Conservation (phyloP, 2,113 vertebrate species). For the Charadrius vociferus region DNA sequence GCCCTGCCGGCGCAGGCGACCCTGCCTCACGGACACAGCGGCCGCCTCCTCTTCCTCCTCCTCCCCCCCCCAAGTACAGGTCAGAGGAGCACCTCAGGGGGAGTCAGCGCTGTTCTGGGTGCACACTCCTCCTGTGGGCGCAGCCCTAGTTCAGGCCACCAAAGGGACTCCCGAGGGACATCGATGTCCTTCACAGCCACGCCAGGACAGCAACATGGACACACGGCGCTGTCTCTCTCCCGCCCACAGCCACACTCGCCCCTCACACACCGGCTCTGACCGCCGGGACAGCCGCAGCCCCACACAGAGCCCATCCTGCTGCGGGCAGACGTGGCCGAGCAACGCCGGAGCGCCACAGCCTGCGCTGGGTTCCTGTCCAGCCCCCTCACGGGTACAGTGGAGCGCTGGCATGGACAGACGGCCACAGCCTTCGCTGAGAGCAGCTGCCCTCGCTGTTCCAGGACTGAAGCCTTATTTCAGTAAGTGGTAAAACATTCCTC, state of each 20-base stretch:
- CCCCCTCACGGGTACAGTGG: neutral
- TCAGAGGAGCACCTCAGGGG: neutral
- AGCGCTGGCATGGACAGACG: no score
- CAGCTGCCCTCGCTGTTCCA: neutral
- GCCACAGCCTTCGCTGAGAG: neutral
- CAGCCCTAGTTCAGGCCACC: neutral
- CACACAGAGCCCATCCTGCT: fast-evolving
- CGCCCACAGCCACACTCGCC: neutral
- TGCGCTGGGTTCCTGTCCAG: neutral
- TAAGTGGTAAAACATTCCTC: neutral
- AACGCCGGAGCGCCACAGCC: neutral
- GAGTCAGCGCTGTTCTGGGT: neutral
- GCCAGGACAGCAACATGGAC: no score
- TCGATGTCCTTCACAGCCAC: no score
- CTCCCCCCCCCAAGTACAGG: neutral
- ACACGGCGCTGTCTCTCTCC: neutral
- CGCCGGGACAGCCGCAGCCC: neutral
- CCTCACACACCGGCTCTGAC: neutral
- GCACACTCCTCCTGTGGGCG: neutral
- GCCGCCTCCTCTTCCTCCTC: no score
- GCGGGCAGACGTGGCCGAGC: neutral
- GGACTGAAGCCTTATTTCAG: neutral
- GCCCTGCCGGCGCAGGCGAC: no score
- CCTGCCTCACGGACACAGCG: fast-evolving
- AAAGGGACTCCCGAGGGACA: neutral